Base-by-base conservation (phyloP, 2,113 vertebrate species). In the Microtus ochrogaster region DNA sequence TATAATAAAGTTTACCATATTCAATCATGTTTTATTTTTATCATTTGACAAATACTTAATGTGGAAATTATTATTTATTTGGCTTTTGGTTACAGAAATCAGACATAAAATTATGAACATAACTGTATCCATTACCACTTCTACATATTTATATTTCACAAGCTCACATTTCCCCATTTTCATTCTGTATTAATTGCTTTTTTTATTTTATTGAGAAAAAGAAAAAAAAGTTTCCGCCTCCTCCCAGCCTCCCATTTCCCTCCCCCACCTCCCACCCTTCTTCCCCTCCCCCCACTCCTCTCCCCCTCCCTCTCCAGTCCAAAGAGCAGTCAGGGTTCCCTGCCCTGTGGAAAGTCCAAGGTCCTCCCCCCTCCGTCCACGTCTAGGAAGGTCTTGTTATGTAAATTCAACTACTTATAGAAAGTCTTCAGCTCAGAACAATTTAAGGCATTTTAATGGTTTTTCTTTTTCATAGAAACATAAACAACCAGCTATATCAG, bases 1-100 rank as follows among this genome's bases (percentile, higher is more conserved):
- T 98, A 93, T 98, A 98, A 98, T 98, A 98, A 98, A 98, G 98
- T 97, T 98, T 98, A 98, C 97, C 98, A 89, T 98, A 98, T 90
- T 76, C 96, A 96, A 97, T 63, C 7, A 96, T 88, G 90, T 97
- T 94, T 98, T 91, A 79, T 28, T 70, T 98, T 97, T 3, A 24
- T 97, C 82, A 76, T 0, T 22, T 68, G 44, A 87, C 4, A 3
- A 44, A 95, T 89, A 61, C 10, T 92, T 88, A 89, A 5, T 79
- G 33, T 55, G 68, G 72, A 94, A 36, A 92, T 72, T 76, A 74
- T 92, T 92, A 52, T 74, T 87, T 87, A 74, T 92, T 92, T 94
- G 89, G 6, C 30, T 33, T 96, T 96, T 49, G n/a, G 90, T 11
- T 49, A 90, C 41, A 9, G 92, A 26, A 4, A 90, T 84, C 9